Conservation (phyloP, 1,140 invertebrate species). For the Globodera rostochiensis region DNA sequence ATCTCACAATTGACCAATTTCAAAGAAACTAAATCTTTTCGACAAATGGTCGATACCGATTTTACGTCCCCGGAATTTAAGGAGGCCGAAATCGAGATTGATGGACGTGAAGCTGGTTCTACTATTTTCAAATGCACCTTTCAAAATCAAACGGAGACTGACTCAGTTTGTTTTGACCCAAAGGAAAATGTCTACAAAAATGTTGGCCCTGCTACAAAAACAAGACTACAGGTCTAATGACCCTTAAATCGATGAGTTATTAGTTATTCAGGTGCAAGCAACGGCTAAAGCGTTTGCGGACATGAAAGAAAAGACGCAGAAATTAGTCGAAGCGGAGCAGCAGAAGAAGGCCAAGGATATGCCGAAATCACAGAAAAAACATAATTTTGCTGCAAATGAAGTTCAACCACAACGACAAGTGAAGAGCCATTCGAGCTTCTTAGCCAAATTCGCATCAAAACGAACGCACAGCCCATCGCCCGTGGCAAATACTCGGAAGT, state of each 20-base stretch:
- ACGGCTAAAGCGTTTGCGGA: conserved; percentile 47
- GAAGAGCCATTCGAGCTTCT: background rate
- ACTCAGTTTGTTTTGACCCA: conserved; percentile 28
- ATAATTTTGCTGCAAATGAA: background rate
- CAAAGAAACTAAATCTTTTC: too few species aligned
- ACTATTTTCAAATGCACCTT: conserved; percentile 29
- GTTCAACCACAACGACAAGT: background rate
- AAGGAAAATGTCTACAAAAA: conserved; percentile 26
- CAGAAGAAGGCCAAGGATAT: conserved; percentile 44
- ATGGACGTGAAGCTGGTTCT: background rate
- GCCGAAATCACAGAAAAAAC: conserved; percentile 17
- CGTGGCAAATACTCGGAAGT: background rate
- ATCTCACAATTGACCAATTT: background rate
- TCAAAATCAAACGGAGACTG: conserved; percentile 30
- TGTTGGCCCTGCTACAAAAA: conserved; percentile 27
- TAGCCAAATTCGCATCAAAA: conserved; percentile 23
- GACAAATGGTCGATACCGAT: too few species aligned
- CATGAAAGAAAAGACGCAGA: conserved; percentile 47
- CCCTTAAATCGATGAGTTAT: background rate
- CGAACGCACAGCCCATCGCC: conserved; percentile 16
- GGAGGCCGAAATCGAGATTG: conserved; percentile 21
- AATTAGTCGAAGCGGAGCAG: conserved; percentile 43
- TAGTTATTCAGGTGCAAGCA: conserved; percentile 43
- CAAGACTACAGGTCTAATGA: conserved; percentile 18
- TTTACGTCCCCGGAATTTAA: background rate